These are phyloP conservation scores for human DNA, from an alignment of 2,113 vertebrate genomes.

Conservation along the genomic window DNA sequence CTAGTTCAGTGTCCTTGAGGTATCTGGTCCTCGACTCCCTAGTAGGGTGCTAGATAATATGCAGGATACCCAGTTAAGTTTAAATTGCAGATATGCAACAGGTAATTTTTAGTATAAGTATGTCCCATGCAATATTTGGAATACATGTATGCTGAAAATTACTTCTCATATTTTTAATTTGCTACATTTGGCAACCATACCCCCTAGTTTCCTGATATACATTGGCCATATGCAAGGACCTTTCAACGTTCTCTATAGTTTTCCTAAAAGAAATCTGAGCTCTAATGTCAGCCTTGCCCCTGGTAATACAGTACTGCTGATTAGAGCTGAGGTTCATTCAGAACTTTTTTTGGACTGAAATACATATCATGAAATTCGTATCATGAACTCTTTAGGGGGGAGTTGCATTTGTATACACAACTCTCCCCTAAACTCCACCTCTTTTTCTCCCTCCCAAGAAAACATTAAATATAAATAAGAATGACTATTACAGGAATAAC, in stretches of 20 bases:
- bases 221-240: neutral
- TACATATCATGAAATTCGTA: fast-evolving
- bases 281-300: neutral
- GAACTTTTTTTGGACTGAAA: neutral
- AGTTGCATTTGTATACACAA: too few relatives aligned
- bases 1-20: neutral
- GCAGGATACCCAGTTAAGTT: too few relatives aligned
- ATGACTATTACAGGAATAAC: neutral
- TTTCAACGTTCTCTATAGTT: neutral
- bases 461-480: neutral
- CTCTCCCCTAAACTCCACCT: neutral
- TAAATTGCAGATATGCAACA: neutral
- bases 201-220: neutral
- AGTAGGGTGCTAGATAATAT: neutral
- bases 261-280: neutral
- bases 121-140: neutral
- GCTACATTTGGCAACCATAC: neutral
- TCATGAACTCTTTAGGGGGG: too few relatives aligned
- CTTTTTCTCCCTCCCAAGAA: neutral
- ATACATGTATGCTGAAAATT: neutral
- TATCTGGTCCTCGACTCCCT: neutral
- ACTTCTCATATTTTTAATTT: neutral
- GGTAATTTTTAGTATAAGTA: neutral
- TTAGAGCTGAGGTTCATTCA: fast-evolving
- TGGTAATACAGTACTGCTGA: fast-evolving